Evolutionary conservation across 2,113 vertebrate genomes (phyloP).

Genomic region (Brevimyrus niger): DNA sequence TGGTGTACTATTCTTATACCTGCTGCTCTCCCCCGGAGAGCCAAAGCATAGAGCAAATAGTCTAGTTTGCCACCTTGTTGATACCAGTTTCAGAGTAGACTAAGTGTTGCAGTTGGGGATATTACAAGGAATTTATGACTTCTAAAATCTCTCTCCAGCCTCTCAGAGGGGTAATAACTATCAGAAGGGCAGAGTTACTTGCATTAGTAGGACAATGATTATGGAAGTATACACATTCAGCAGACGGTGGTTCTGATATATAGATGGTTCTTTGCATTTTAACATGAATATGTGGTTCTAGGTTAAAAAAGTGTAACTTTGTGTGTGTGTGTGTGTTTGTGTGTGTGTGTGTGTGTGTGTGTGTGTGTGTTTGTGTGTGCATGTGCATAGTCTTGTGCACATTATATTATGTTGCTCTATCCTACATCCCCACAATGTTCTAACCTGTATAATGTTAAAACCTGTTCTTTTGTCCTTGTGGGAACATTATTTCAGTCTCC

Average conservation of each 20-base stretch:
- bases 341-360: neutral
- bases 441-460: neutral
- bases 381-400: neutral
- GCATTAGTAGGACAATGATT: conserved; percentile 43
- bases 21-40: conserved; percentile 13
- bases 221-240: conserved; percentile 36
- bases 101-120: conserved; percentile 26
- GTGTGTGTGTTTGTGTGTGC: neutral
- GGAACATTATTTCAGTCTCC: neutral
- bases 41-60: conserved; percentile 16
- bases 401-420: neutral
- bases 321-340: neutral
- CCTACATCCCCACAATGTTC: neutral
- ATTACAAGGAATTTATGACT: conserved; percentile 37
- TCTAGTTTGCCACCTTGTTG: conserved; percentile 28
- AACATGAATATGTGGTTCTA: neutral
- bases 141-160: conserved; percentile 28
- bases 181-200: conserved; percentile 36
- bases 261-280: conserved; percentile 26
- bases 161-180: conserved; percentile 31
- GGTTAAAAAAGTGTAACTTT: neutral
- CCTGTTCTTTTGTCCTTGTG: neutral
- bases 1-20: conserved; percentile 39
- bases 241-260: conserved; percentile 21
- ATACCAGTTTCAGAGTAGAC: conserved; percentile 14